phyloP scores from a whole-genome alignment of 2,888 invertebrate genomes.

The Incurvaria masculella region DNA sequence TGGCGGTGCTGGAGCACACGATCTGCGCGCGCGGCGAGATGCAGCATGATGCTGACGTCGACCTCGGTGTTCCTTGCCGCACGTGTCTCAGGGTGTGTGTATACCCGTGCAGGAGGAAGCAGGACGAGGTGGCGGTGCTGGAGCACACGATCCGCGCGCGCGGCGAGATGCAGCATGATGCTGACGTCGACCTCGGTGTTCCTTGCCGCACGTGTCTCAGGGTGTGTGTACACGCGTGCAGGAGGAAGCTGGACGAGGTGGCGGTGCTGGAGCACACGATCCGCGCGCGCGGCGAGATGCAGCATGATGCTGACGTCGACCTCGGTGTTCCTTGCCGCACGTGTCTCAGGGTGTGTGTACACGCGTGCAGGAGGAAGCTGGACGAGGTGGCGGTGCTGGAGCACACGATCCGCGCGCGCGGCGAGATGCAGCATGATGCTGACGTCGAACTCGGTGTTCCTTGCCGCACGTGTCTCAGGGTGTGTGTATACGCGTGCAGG shows the following conservation, averaged over 20 bases:
- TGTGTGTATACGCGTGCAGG: too few species aligned
- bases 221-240: too few species aligned
- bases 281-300: constrained; percentile 86
- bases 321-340: constrained; percentile 98
- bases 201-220: constrained; percentile 99
- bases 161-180: constrained; percentile 88
- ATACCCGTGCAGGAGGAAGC: constrained; percentile 81
- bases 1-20: constrained; percentile 83
- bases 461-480: constrained; percentile 98
- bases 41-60: constrained; percentile 87
- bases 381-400: constrained; percentile 89
- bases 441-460: constrained; percentile 94
- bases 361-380: constrained; percentile 84
- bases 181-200: constrained; percentile 89
- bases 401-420: constrained; percentile 85
- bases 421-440: constrained; percentile 88
- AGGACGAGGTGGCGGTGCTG: constrained; percentile 86
- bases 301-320: constrained; percentile 87
- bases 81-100: constrained; percentile 99
- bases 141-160: constrained; percentile 89
- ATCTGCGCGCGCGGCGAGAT: constrained; percentile 89
- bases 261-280: constrained; percentile 86
- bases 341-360: constrained; percentile 97
- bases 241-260: constrained; percentile 91
- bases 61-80: constrained; percentile 96